These are phyloP conservation scores for Malacoraja senta DNA, from an alignment of 2,797 vertebrate species.

Conservation along the genomic window DNA sequence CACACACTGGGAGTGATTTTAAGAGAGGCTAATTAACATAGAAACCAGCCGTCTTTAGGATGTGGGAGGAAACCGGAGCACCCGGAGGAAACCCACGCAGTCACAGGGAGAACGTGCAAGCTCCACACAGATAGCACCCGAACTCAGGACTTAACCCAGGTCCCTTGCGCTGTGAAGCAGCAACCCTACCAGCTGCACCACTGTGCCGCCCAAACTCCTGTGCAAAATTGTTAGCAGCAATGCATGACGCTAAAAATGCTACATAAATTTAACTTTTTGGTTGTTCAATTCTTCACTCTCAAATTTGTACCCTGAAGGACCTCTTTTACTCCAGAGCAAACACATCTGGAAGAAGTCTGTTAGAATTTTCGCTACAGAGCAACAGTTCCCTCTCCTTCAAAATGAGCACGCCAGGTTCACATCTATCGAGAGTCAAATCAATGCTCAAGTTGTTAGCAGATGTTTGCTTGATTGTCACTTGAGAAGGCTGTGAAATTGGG, in stretches of 20 bases:
- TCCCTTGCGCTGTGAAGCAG: too few relatives aligned
- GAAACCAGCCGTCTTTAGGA: too few relatives aligned
- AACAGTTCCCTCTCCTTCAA: neutral
- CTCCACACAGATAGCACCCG: too few relatives aligned
- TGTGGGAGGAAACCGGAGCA: too few relatives aligned
- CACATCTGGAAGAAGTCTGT: neutral
- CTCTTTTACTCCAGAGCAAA: neutral
- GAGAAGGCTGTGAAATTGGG: slow-evolving; percentile 24
- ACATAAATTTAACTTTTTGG: neutral
- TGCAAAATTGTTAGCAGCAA: neutral
- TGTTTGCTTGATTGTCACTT: neutral
- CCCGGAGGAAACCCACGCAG: too few relatives aligned
- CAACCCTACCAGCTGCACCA: too few relatives aligned
- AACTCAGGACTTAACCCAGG: too few relatives aligned
- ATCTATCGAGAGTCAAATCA: neutral
- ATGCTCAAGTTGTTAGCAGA: neutral
- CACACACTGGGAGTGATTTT: too few relatives aligned
- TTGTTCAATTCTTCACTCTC: neutral
- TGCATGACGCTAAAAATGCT: neutral
- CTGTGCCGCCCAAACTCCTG: too few relatives aligned
- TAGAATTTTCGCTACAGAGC: neutral
- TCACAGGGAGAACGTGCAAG: too few relatives aligned
- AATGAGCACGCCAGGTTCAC: neutral
- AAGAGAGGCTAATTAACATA: too few relatives aligned
- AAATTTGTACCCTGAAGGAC: neutral